Evolutionary conservation across 64 coral and sea anemone genomes (phyloP).

Genomic region (Trachythela sp.): DNA sequence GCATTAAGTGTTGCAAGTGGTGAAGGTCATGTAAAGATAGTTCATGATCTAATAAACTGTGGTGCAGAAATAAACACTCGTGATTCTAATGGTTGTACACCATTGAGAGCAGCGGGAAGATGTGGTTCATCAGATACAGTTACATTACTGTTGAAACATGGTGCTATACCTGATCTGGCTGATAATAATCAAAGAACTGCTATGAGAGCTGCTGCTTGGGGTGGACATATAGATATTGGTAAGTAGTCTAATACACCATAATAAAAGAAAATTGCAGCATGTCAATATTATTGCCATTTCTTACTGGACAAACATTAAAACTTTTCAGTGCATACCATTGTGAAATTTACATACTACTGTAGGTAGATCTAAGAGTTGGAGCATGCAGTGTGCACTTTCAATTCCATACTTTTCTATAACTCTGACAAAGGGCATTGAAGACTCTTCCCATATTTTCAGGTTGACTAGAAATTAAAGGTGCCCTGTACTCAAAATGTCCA

Average conservation of each 20-base stretch:
- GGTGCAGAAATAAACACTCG: slow-evolving; percentile 71
- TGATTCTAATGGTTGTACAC: slow-evolving; percentile 86
- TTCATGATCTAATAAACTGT: slow-evolving; percentile 94
- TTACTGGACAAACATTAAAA: no score
- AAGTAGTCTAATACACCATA: background rate
- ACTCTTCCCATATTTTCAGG: no score
- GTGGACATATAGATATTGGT: slow-evolving; percentile 75
- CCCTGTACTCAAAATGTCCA: no score
- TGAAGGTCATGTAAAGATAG: slow-evolving; percentile 84
- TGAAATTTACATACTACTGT: no score
- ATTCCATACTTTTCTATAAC: no score
- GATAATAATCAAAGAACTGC: slow-evolving; percentile 90
- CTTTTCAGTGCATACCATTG: no score
- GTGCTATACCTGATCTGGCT: slow-evolving; percentile 75
- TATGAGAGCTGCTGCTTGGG: slow-evolving; percentile 87
- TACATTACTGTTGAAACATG: slow-evolving; percentile 72
- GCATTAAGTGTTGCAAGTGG: slow-evolving; percentile 79
- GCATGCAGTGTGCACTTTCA: no score
- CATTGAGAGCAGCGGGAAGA: slow-evolving; percentile 74
- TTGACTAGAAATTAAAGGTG: no score
- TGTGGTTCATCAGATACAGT: slow-evolving; percentile 92
- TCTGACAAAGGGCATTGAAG: no score
- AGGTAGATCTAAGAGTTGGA: no score
- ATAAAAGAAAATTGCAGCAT: no score
- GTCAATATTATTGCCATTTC: no score